These are phyloP conservation scores for Drosophila ananassae DNA, from an alignment of 1,140 invertebrate species.

Conservation along the genomic window DNA sequence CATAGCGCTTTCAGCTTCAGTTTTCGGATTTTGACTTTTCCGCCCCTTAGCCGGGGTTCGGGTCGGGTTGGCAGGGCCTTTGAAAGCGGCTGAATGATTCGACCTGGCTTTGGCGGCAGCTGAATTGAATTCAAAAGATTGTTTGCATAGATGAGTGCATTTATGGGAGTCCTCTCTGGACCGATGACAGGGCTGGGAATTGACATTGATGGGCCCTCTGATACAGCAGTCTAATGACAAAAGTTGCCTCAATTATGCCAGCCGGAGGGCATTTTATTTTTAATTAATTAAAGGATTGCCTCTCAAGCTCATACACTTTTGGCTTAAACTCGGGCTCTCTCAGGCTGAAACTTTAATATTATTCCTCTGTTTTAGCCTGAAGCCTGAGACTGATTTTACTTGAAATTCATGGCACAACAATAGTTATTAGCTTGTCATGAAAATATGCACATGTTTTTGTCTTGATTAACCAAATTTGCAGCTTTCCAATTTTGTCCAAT, in stretches of 20 bases:
- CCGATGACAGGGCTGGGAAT: constrained; percentile 14
- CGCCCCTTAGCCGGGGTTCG: constrained; percentile 1
- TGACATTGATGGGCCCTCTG: constrained; percentile 29
- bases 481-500: constrained; percentile 15
- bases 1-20: not conserved
- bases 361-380: not conserved
- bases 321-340: no score
- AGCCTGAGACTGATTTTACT: not conserved
- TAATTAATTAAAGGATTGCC: not conserved
- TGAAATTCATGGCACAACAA: not conserved
- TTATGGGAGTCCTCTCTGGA: constrained; percentile 23
- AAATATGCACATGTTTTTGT: not conserved
- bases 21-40: constrained; percentile 1
- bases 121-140: constrained; percentile 43
- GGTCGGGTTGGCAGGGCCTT: constrained; percentile 2
- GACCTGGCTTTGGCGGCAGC: constrained; percentile 36
- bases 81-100: constrained; percentile 33
- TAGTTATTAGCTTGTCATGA: constrained; percentile 1
- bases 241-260: constrained; percentile 14
- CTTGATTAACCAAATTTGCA: constrained; percentile 2
- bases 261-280: constrained; percentile 7
- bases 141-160: constrained; percentile 51
- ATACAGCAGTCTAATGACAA: constrained; percentile 26
- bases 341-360: no score
- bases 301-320: no score